A percentile compares a stretch with the other conserved stretches of the same genome.
Conservation (phyloP, 2,888 invertebrate species). For the Coremacera marginata region DNA sequence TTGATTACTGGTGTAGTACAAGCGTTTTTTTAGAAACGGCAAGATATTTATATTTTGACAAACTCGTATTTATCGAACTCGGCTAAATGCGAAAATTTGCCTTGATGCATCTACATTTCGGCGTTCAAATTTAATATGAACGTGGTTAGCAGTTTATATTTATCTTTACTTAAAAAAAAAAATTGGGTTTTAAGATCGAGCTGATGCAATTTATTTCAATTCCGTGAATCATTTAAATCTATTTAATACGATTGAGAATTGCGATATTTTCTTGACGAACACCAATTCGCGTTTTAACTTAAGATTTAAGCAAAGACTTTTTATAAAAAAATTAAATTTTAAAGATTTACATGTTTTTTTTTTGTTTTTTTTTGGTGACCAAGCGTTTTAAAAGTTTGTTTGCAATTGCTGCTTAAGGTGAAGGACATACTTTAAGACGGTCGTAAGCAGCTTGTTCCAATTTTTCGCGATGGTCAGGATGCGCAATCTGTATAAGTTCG, state of each 20-base stretch:
- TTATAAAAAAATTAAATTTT: not conserved
- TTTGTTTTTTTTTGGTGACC: not conserved
- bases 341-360: not conserved
- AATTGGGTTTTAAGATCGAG: not conserved
- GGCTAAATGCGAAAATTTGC: no score
- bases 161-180: not conserved
- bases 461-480: constrained; percentile 86
- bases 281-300: not conserved
- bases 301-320: not conserved
- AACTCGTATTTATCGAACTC: no score
- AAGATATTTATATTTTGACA: no score
- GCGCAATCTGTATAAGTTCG: constrained; percentile 88
- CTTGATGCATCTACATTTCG: no score
- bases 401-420: constrained; percentile 44
- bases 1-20: no score
- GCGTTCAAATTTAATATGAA: no score
- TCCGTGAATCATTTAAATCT: constrained; percentile 13
- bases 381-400: not conserved
- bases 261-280: no score
- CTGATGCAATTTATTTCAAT: not conserved
- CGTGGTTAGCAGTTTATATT: not conserved
- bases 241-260: no score
- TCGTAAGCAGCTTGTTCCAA: constrained; percentile 92
- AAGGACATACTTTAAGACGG: constrained; percentile 82
- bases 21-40: no score